A percentile compares a stretch with the other conserved stretches of the same genome.
Evolutionary conservation across 2,797 vertebrate species (phyloP).

Genomic region (Bovichtus variegatus): DNA sequence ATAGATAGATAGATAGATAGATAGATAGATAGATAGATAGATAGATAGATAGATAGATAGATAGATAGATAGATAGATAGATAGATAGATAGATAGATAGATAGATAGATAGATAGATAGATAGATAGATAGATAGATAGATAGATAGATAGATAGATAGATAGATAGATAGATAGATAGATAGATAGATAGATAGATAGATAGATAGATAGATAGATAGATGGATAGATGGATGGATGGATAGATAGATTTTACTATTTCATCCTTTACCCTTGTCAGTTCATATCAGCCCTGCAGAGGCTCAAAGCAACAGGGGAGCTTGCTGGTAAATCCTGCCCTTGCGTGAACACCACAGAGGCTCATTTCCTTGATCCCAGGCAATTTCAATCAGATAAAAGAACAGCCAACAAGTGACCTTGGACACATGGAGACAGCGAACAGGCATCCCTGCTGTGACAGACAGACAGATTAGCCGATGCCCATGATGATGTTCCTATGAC

Average conservation of each 20-base stretch:
- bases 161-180: too few relatives aligned
- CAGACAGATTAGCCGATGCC: slow-evolving; percentile 75
- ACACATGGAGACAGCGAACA: slow-evolving; percentile 65
- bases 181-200: slow-evolving; percentile 8
- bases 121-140: too few relatives aligned
- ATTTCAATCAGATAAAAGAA: slow-evolving; percentile 83
- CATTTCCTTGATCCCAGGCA: slow-evolving; percentile 74
- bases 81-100: too few relatives aligned
- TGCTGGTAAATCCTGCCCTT: slow-evolving; percentile 72
- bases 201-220: slow-evolving; percentile 6
- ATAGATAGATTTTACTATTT: not conserved
- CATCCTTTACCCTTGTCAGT: slow-evolving; percentile 50
- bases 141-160: too few relatives aligned
- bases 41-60: too few relatives aligned
- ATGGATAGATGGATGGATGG: not conserved
- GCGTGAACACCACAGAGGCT: slow-evolving; percentile 68
- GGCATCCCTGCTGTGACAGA: slow-evolving; percentile 65
- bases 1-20: slow-evolving; percentile 28
- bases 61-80: too few relatives aligned
- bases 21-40: slow-evolving; percentile 17
- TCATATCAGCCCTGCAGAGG: slow-evolving; percentile 47
- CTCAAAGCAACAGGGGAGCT: slow-evolving; percentile 62
- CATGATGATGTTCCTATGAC: slow-evolving; percentile 65
- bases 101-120: too few relatives aligned
- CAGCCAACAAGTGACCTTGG: slow-evolving; percentile 77